These are phyloP conservation scores for Macropis europaea DNA, from an alignment of 2,888 invertebrate genomes.

Conservation along the genomic window DNA sequence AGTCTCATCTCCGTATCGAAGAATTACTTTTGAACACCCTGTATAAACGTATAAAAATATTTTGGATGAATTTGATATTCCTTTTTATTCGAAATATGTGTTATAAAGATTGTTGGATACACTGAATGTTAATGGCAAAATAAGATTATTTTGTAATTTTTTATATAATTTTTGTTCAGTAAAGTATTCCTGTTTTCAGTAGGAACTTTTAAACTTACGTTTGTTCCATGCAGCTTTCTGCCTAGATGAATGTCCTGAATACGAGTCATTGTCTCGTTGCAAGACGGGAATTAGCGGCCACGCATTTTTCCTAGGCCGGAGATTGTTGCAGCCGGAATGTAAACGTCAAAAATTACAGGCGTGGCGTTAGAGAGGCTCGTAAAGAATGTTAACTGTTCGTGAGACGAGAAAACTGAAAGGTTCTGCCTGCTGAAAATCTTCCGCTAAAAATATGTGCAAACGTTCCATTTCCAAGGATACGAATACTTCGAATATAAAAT, in stretches of 20 bases:
- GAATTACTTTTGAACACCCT: too few species aligned
- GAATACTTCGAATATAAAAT: too few species aligned
- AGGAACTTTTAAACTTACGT: constrained; percentile 16
- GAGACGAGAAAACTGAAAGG: not conserved
- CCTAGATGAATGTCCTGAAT: constrained; percentile 36
- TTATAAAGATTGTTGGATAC: too few species aligned
- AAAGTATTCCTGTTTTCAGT: constrained; percentile 7
- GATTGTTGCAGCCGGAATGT: constrained; percentile 30
- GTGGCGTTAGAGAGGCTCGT: constrained; percentile 26
- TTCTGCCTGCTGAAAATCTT: not conserved
- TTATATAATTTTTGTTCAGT: not conserved
- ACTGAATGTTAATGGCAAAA: too few species aligned
- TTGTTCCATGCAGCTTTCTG: constrained; percentile 39
- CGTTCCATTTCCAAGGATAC: too few species aligned
- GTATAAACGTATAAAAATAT: too few species aligned
- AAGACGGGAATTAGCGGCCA: constrained; percentile 22
- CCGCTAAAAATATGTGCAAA: too few species aligned
- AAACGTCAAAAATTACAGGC: constrained; percentile 40
- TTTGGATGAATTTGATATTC: too few species aligned
- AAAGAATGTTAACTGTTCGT: constrained; percentile 29
- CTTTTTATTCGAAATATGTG: too few species aligned
- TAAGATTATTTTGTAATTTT: too few species aligned
- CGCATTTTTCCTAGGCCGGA: constrained; percentile 26
- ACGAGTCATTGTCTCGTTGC: constrained; percentile 51
- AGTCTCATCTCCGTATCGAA: too few species aligned